Percentiles rank a stretch among this genome's conserved stretches.
These are phyloP conservation scores for Lethrus apterus DNA, from an alignment of 1,140 invertebrate species.

Conservation along the genomic window DNA sequence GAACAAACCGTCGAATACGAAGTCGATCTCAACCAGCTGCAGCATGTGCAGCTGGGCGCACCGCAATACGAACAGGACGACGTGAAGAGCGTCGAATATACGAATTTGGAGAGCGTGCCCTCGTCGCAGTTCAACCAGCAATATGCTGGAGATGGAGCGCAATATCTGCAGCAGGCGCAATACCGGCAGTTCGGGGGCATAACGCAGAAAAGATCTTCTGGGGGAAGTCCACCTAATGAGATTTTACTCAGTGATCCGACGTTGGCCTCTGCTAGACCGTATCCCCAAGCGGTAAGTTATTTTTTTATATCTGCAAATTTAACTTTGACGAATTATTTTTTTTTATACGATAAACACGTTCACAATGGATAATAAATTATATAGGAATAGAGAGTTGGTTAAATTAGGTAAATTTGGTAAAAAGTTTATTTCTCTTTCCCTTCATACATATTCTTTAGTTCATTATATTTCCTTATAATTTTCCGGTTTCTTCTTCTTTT, in stretches of 20 bases:
- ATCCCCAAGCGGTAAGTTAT: slow-evolving; percentile 24
- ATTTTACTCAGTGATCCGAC: slow-evolving; percentile 28
- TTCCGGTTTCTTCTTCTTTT: too few relatives aligned
- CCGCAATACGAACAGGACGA: slow-evolving; percentile 9
- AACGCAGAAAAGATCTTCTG: slow-evolving; percentile 16
- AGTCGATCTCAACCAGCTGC: slow-evolving; percentile 8
- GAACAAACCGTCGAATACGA: slow-evolving; percentile 7
- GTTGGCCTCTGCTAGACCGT: slow-evolving; percentile 25
- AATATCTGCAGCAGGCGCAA: slow-evolving; percentile 28
- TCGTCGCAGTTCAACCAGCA: slow-evolving; percentile 24
- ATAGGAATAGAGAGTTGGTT: background rate
- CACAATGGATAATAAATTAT: background rate
- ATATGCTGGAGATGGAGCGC: slow-evolving; percentile 20
- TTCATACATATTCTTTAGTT: too few relatives aligned
- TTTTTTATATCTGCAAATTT: too few relatives aligned
- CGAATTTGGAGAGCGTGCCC: slow-evolving; percentile 27
- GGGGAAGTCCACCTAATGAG: slow-evolving; percentile 25
- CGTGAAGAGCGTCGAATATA: slow-evolving; percentile 22
- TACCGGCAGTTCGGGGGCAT: slow-evolving; percentile 20
- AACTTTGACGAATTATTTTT: background rate
- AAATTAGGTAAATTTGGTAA: background rate
- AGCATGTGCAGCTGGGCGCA: slow-evolving; percentile 6
- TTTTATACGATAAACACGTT: background rate
- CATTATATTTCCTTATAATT: too few relatives aligned
- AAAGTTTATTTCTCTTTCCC: too few relatives aligned